These are phyloP conservation scores for Drosophila sordidula DNA, from an alignment of 2,888 invertebrate species.

Conservation along the genomic window DNA sequence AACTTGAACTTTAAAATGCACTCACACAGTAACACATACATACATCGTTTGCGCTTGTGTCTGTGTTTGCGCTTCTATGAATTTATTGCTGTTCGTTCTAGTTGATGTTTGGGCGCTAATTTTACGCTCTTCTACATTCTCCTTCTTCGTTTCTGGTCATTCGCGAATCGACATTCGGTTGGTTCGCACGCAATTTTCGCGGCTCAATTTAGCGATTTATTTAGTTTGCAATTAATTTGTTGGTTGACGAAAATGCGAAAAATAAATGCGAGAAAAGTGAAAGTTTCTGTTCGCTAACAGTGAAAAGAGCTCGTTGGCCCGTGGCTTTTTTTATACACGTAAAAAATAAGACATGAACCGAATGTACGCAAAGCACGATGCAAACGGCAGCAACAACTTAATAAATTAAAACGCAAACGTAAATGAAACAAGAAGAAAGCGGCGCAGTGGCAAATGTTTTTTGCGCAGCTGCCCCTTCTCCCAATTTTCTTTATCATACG, in stretches of 20 bases:
- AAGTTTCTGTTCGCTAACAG: conserved; percentile 64
- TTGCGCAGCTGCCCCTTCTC: conserved; percentile 13
- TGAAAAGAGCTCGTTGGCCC: conserved; percentile 56
- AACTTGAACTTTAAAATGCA: conserved; percentile 84
- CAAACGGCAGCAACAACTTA: conserved; percentile 55
- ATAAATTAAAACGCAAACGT: conserved; percentile 64
- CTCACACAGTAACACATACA: conserved; percentile 18
- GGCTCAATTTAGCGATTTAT: conserved; percentile 39
- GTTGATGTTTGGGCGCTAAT: conserved; percentile 27
- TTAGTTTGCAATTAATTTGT: conserved; percentile 67
- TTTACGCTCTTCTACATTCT: conserved; percentile 23
- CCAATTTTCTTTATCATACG: conserved; percentile 2
- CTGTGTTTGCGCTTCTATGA: conserved; percentile 19
- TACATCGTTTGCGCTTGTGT: background rate
- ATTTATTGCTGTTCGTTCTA: conserved; percentile 47
- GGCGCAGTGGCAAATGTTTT: conserved; percentile 25
- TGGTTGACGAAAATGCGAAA: conserved; percentile 60
- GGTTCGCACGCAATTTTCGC: conserved; percentile 34
- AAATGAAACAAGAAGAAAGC: conserved; percentile 70
- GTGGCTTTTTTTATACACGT: conserved; percentile 41
- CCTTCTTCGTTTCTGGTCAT: conserved; percentile 26
- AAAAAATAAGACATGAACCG: conserved; percentile 43
- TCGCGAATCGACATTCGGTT: conserved; percentile 52
- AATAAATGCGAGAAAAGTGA: conserved; percentile 68
- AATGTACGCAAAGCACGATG: conserved; percentile 63